Percentiles rank a stretch among this genome's conserved stretches.
phyloP scores from a whole-genome alignment of 2,797 vertebrate genomes.

The Tamandua tetradactyla region DNA sequence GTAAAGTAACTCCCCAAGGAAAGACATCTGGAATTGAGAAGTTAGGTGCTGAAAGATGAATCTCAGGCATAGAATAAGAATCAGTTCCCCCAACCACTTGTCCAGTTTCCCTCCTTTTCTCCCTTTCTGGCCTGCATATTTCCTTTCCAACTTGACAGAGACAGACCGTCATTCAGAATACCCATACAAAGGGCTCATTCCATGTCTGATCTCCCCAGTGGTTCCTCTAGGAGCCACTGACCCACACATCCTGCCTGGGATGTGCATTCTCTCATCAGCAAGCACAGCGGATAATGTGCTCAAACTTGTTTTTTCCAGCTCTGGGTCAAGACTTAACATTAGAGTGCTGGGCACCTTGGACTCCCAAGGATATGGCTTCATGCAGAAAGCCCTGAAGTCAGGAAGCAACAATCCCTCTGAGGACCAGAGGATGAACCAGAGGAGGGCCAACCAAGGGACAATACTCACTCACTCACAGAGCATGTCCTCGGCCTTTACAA shows the following conservation, averaged over 20 bases:
- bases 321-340: neutral
- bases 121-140: neutral
- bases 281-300: neutral
- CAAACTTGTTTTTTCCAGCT: neutral
- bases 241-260: neutral
- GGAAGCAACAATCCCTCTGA: neutral
- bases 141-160: neutral
- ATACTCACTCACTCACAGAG: neutral
- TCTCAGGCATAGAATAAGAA: constrained; percentile 73
- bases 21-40: constrained; percentile 70
- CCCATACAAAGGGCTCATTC: neutral
- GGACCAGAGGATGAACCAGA: neutral
- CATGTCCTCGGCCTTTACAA: neutral
- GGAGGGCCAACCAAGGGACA: neutral
- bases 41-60: constrained; percentile 81
- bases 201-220: neutral
- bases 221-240: too few relatives aligned
- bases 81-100: constrained; percentile 63
- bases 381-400: neutral
- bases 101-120: constrained; percentile 62
- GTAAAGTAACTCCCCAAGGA: constrained; percentile 74
- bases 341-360: neutral
- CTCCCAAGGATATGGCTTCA: neutral
- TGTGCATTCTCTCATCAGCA: neutral
- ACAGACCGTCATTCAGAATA: neutral